A percentile compares a stretch with the other conserved stretches of the same genome.
These are phyloP conservation scores for Anas georgica DNA, from an alignment of 2,797 vertebrate genomes.

Conservation along the genomic window DNA sequence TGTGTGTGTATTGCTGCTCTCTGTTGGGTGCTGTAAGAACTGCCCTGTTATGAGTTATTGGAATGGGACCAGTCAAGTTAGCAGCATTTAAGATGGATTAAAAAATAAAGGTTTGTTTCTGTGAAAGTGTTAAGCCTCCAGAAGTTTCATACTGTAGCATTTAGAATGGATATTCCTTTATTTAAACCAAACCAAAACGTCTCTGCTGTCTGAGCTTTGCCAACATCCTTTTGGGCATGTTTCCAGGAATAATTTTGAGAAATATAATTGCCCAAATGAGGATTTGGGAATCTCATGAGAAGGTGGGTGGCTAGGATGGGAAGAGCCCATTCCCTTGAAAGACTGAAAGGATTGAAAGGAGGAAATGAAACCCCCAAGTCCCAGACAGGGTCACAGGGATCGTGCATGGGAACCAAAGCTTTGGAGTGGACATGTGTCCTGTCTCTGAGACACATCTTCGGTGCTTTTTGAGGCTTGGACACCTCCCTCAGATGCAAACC, in stretches of 20 bases:
- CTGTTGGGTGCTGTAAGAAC: neutral
- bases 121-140: neutral
- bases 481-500: rapidly evolving
- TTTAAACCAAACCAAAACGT: neutral
- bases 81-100: neutral
- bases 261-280: neutral
- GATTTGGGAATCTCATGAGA: neutral
- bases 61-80: neutral
- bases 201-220: neutral
- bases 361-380: neutral
- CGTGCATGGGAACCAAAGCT: neutral
- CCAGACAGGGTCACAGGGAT: neutral
- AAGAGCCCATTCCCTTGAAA: neutral
- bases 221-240: neutral
- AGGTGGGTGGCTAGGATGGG: neutral
- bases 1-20: neutral
- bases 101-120: neutral
- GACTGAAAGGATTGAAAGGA: neutral
- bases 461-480: neutral
- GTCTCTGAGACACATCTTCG: neutral
- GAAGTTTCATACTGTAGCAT: neutral
- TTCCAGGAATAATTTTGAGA: neutral
- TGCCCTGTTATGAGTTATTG: neutral
- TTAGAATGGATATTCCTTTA: neutral
- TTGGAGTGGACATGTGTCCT: neutral